Percentiles rank a stretch among this genome's conserved stretches.
Conservation (phyloP, 2,113 vertebrate species). For the Thryonomys swinderianus region DNA sequence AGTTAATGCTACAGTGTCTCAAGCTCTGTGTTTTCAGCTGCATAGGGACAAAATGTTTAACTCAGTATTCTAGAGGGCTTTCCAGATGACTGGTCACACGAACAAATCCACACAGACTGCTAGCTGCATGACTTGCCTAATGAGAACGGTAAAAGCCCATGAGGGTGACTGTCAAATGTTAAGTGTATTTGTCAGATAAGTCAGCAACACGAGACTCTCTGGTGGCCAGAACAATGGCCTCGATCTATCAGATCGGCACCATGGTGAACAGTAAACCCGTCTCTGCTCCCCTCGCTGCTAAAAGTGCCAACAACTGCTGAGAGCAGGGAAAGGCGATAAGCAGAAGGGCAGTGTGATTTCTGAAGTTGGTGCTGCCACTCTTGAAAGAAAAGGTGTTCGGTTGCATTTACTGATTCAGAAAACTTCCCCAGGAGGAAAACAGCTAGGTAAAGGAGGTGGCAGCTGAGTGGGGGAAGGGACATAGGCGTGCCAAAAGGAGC, state of each 20-base stretch:
- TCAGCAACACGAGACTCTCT: background rate
- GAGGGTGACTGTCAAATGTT: conserved; percentile 8
- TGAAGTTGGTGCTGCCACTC: background rate
- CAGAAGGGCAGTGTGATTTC: background rate
- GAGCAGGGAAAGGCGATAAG: background rate
- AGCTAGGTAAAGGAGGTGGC: background rate
- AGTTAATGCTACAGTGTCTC: background rate
- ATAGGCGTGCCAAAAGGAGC: background rate
- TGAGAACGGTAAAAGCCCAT: background rate
- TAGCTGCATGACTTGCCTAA: conserved; percentile 6
- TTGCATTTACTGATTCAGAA: background rate
- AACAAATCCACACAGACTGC: conserved; percentile 21
- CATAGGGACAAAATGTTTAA: conserved; percentile 2
- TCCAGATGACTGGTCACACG: background rate
- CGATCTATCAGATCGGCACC: background rate
- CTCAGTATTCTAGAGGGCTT: conserved; percentile 27
- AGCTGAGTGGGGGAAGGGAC: background rate
- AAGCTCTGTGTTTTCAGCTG: background rate
- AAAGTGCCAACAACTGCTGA: background rate
- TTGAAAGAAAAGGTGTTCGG: background rate
- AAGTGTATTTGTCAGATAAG: conserved; percentile 18
- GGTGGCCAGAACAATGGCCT: background rate
- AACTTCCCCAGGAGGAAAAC: background rate
- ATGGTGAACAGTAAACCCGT: background rate
- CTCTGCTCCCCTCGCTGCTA: background rate